These are phyloP conservation scores for Austrofundulus limnaeus DNA, from an alignment of 2,113 vertebrate genomes.

Conservation along the genomic window DNA sequence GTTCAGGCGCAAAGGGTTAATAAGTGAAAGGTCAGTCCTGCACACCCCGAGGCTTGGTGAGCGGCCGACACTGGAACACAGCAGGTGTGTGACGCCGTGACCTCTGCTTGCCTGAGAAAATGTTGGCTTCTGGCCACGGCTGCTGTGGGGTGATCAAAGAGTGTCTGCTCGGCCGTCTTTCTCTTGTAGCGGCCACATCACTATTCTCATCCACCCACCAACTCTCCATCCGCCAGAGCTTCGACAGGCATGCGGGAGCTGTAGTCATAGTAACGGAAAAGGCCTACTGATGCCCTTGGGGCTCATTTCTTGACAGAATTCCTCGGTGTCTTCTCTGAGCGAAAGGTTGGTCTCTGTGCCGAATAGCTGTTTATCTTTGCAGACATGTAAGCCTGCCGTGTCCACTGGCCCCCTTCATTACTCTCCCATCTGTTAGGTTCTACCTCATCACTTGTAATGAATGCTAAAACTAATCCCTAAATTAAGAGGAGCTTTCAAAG, in stretches of 20 bases:
- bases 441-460: slow-evolving; percentile 20
- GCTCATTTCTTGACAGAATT: slow-evolving; percentile 73
- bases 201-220: slow-evolving; percentile 68
- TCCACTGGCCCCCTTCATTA: slow-evolving; percentile 31
- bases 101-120: slow-evolving; percentile 40
- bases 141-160: slow-evolving; percentile 33
- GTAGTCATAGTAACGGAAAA: slow-evolving; percentile 77
- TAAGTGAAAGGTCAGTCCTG: slow-evolving; percentile 47
- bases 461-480: slow-evolving; percentile 37
- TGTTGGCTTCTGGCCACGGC: slow-evolving; percentile 40
- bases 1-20: slow-evolving; percentile 11
- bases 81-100: slow-evolving; percentile 40
- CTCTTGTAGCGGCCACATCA: slow-evolving; percentile 41
- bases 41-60: slow-evolving; percentile 17
- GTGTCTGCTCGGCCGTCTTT: slow-evolving; percentile 22
- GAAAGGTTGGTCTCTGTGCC: slow-evolving; percentile 64
- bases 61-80: slow-evolving; percentile 9
- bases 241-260: slow-evolving; percentile 23
- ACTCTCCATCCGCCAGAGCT: slow-evolving; percentile 32
- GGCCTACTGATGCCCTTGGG: slow-evolving; percentile 69
- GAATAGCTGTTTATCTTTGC: slow-evolving; percentile 67
- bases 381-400: slow-evolving; percentile 36
- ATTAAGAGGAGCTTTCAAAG: slow-evolving; percentile 26
- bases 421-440: slow-evolving; percentile 23
- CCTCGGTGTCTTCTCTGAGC: slow-evolving; percentile 58